Base-by-base conservation (phyloP, 2,113 vertebrate genomes). In the Physeter macrocephalus region DNA sequence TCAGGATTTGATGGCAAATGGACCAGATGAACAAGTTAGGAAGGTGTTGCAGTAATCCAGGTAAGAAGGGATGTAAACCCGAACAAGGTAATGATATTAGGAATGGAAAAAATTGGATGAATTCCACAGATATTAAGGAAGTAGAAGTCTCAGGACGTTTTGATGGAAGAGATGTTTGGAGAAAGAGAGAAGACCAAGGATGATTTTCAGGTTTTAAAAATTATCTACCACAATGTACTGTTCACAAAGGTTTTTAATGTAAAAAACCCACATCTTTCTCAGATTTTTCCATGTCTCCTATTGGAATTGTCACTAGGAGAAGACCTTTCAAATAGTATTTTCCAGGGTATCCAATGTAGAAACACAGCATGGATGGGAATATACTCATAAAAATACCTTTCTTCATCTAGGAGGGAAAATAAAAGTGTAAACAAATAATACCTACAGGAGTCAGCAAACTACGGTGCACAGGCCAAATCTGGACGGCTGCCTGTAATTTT, bases 81-180 rank as follows among this genome's bases (percentile, higher is more conserved):
- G 1, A 94, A 83, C 20, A 75, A 90, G 52, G 17, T 80, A 93
- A 95, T 23, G n/a, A 52, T 64, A 59, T n/a, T 89, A 82, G 11
- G 21, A 52, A 54, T 71, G 52, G 27, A 3, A 49, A 36, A 67
- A 36, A 23, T n/a, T 14, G 39, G 17, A 43, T 89, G 49, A 92
- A 64, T 90, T 81, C 14, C 31, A 94, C 5, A 89, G 31, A 92
- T 86, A 81, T 87, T 86, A 93, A 83, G 27, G 23, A 78, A 46
- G 31, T 82, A 80, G 57, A 97, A 92, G 78, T 95, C 29, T 95
- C 20, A 83, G 13, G 78, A 93, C 6, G 89, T 41, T 97, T 93
- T 78, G 29, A 96, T 59, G 82, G 61, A 59, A 31, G 21, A 91
- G n/a, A 61, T 81, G 20, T 66, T 86, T 97, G 84, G 61, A 92